Conservation (phyloP, 2,797 vertebrate genomes). For the Rachycentron canadum region DNA sequence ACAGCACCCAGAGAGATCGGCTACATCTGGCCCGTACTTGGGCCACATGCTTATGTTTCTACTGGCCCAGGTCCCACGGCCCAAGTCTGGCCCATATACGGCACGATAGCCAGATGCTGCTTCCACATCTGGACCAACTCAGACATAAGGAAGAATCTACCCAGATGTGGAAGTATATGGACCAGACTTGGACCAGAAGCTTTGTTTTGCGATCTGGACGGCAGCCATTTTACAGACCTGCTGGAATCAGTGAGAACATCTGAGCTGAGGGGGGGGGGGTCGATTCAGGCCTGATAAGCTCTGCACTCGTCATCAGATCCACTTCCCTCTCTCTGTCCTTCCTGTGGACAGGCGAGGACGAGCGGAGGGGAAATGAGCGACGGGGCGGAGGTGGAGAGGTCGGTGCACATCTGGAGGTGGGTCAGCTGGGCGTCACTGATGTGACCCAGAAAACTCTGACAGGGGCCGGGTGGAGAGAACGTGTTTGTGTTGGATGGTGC, state of each 20-base stretch:
- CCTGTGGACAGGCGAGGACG: constrained; percentile 28
- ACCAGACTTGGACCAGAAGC: no score
- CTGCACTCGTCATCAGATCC: neutral
- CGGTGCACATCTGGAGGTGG: constrained; percentile 63
- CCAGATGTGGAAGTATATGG: no score
- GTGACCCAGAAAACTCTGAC: constrained; percentile 1
- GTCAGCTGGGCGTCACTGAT: constrained; percentile 14
- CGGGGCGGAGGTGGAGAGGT: constrained; percentile 55
- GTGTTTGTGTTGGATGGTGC: constrained; percentile 1
- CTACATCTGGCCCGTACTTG: no score
- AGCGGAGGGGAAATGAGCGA: constrained; percentile 45
- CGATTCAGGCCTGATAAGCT: constrained; percentile 15
- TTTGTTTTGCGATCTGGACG: neutral
- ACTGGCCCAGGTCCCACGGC: no score
- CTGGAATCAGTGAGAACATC: neutral
- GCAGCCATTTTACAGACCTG: neutral
- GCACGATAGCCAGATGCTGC: no score
- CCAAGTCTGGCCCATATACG: no score
- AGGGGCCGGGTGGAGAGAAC: neutral
- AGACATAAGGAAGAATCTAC: no score
- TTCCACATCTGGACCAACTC: no score
- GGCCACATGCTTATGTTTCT: no score
- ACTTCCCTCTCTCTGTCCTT: constrained; percentile 31
- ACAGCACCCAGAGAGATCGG: no score
- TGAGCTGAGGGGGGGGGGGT: no score